A percentile compares a stretch with the other conserved stretches of the same genome.
Conservation (phyloP, 2,888 invertebrate genomes). For the Pheosia tremula region DNA sequence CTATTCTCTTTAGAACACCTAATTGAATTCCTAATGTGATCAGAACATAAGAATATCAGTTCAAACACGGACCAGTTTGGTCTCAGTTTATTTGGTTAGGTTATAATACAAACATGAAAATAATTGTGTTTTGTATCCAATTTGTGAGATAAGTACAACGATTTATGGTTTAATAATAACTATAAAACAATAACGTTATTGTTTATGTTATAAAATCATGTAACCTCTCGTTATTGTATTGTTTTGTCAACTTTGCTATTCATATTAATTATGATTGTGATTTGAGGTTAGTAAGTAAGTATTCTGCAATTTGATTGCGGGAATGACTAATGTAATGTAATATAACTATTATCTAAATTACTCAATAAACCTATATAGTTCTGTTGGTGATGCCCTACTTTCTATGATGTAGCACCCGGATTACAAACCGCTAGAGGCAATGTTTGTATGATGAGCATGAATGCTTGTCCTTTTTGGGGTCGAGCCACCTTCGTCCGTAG, state of each 20-base stretch:
- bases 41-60: background rate
- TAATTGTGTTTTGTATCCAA: constrained; percentile 37
- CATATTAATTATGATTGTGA: background rate
- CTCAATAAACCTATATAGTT: no score
- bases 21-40: no score
- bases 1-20: no score
- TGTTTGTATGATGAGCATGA: no score
- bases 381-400: no score
- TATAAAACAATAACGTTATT: constrained; percentile 7
- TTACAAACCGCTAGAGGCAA: no score
- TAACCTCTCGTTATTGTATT: background rate
- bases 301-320: background rate
- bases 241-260: background rate
- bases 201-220: background rate
- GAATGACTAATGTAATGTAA: background rate
- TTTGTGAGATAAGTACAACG: background rate
- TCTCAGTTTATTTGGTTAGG: constrained; percentile 40
- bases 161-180: constrained; percentile 10
- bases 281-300: background rate
- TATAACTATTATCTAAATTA: background rate
- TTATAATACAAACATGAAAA: constrained; percentile 64
- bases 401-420: no score
- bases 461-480: no score
- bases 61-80: background rate
- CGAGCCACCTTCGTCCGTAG: no score